These are phyloP conservation scores for Sphenodon punctatus DNA, from an alignment of 2,797 vertebrate species.

Conservation along the genomic window DNA sequence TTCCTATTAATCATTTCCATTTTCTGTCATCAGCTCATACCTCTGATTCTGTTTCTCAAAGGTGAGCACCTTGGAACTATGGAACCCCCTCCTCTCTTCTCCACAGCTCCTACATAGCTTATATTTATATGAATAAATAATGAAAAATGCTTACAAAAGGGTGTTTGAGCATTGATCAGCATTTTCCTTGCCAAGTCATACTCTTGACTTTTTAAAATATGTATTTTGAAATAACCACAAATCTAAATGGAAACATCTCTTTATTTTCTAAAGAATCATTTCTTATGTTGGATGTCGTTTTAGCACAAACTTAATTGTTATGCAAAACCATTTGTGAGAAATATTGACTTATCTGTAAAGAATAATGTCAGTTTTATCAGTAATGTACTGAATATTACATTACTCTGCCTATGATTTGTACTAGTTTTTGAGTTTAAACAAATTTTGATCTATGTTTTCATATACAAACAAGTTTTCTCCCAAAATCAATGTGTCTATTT, in stretches of 20 bases:
- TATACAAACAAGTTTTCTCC: neutral
- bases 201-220: constrained; percentile 24
- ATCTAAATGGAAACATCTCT: constrained; percentile 13
- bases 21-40: neutral
- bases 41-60: constrained; percentile 23
- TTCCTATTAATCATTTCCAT: neutral
- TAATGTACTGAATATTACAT: neutral
- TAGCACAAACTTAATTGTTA: neutral
- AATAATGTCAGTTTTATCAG: neutral
- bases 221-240: neutral
- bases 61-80: constrained; percentile 1
- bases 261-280: neutral
- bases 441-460: constrained; percentile 10
- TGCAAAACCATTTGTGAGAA: constrained; percentile 8
- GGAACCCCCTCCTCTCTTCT: neutral
- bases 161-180: neutral
- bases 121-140: neutral
- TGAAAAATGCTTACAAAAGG: neutral
- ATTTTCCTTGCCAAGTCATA: constrained; percentile 12
- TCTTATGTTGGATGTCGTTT: neutral
- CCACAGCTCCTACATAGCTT: neutral
- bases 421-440: neutral
- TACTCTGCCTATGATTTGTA: constrained; percentile 13
- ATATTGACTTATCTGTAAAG: neutral
- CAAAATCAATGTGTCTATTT: neutral